Evolutionary conservation across 2,113 vertebrate genomes (phyloP), one percentile per base, ranked within the genome.

Genomic region (Megaleporinus macrocephalus): DNA sequence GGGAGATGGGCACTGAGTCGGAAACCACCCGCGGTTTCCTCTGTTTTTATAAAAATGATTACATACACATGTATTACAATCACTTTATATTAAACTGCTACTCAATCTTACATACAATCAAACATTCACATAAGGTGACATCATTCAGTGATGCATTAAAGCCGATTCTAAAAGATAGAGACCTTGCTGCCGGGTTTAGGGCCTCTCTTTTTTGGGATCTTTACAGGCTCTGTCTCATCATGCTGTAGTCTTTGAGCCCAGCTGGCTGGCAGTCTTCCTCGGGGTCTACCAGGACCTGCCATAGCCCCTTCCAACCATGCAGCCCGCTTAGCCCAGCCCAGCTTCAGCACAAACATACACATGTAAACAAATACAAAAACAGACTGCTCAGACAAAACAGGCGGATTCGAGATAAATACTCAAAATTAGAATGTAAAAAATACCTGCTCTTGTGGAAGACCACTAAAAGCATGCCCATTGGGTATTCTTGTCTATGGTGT

Each of bases 101-200:
- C 11, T 36, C 16, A 20, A 0, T 0, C 27, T 5, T 20, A 27
- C 9, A 13, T 20, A 27, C 9, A 13, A 22, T 47, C 30, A 79
- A 65, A 78, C 18, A 73, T 55, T 20, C 14, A 26, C 16, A 26
- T 41, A 49, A 73, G 13, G 1, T 63, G n/a, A 61, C 3, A 16
- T 16, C 15, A n/a, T 57, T 12, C 22, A 76, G 29, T 41, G 63
- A 27, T 36, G 33, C 30, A 80, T 26, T 73, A 29, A 29, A 20
- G 53, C 15, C 65, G 7, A 16, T 33, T 26, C 14, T 18, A 11
- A 44, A 20, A 68, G 57, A 20, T 24, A 4, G 3, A 80, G 93
- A 99, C 98, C 97, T 98, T 99, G 93, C 96, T 98, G 89, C 98
- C 98, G 83, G 97, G 97, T 90, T 99, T 99, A 84, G 97, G 97